Conservation (phyloP, 1,140 invertebrate species). For the Magallana ariakensis region DNA sequence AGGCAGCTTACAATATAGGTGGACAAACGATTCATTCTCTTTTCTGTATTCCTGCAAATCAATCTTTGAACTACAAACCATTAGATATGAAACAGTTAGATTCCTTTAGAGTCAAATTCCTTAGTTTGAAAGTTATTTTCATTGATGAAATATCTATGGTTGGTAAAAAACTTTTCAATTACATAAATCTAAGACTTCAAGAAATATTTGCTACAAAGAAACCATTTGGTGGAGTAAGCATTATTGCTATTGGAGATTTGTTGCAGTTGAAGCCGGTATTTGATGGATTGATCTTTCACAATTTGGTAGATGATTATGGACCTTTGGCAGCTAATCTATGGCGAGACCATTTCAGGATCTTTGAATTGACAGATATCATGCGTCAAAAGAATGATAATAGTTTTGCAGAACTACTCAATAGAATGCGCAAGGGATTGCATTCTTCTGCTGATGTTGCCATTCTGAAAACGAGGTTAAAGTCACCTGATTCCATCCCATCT, state of each 20-base stretch:
- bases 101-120: constrained; percentile 42
- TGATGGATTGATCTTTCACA: constrained; percentile 57
- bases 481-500: constrained; percentile 12
- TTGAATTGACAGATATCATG: constrained; percentile 59
- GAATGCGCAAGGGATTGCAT: constrained; percentile 53
- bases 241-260: constrained; percentile 59
- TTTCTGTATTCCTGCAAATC: constrained; percentile 49
- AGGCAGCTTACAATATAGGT: constrained; percentile 54
- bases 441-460: not conserved
- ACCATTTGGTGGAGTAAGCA: constrained; percentile 55
- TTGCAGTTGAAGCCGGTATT: constrained; percentile 56
- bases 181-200: constrained; percentile 51
- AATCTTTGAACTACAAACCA: constrained; percentile 22
- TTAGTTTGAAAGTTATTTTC: constrained; percentile 46
- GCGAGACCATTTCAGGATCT: constrained; percentile 55
- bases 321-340: constrained; percentile 56
- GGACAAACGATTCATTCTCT: constrained; percentile 39
- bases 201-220: constrained; percentile 47
- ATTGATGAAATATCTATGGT: constrained; percentile 64
- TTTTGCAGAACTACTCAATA: constrained; percentile 58
- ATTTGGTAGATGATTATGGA: constrained; percentile 47
- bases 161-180: constrained; percentile 56
- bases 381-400: constrained; percentile 54
- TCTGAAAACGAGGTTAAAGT: not conserved
- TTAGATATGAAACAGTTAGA: constrained; percentile 42